Evolutionary conservation across 2,888 invertebrate genomes (phyloP), one percentile per base, ranked within the genome.

Genomic region (Chymomyza procnemis): DNA sequence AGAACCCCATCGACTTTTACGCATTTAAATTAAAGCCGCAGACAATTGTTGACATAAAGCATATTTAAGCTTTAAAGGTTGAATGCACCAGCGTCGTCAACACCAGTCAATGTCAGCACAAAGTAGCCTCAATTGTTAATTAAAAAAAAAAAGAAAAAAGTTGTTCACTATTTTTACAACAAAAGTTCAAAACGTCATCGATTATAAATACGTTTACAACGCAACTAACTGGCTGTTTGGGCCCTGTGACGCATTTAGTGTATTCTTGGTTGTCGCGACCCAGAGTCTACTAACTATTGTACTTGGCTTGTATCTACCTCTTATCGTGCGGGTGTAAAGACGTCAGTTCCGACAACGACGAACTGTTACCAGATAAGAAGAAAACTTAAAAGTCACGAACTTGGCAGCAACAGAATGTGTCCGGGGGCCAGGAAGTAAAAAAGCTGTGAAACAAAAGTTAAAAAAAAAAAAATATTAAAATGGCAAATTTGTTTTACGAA

Each of bases 11-110:
- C 5, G 48, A 8, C 16, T 9, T 14, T 16, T 18, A 6, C 16
- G 48, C 48, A 59, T 62, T 79, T 84, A 74, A 81, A 81, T 81
- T 69, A 80, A 82, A 16, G 22, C 71, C 50, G 63, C 85, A 82
- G 81, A 82, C 85, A 75, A 69, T 56, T 62, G 67, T 73, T 69
- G 75, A 76, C 66, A 56, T 18, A 58, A 67, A 63, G 41, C 52
- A 54, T 21, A 19, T 9, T 6, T 3, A 9, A 18, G 54, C 54
- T 4, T 54, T 19, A 19, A 54, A 19, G 47, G 74, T 74, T 74
- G 68, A 71, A 68, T 74, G 58, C 62, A 74, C 66, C 34, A 48
- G 54, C 16, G 41, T 50, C n/a, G n/a, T n/a, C n/a, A n/a, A n/a
- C n/a, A n/a, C n/a, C n/a, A n/a, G n/a, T n/a, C 50, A 50, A 50